These are phyloP conservation scores for Manduca sexta DNA, from an alignment of 1,140 invertebrate species.

Conservation along the genomic window DNA sequence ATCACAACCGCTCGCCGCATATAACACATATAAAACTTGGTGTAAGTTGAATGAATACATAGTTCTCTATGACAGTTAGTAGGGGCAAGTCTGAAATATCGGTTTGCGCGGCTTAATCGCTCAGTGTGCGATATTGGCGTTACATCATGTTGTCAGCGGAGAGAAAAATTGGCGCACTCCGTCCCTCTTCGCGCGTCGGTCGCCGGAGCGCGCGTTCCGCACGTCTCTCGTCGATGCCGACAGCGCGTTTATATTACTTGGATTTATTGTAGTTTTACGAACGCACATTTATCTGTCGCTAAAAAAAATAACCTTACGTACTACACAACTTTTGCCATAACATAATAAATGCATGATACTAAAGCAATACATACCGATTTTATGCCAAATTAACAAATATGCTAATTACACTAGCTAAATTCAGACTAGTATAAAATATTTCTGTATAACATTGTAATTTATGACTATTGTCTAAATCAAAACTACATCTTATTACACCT, in stretches of 20 bases:
- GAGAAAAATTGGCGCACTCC: conserved; percentile 67
- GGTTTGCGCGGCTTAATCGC: conserved; percentile 69
- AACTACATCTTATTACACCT: too few relatives aligned
- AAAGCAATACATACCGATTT: conserved; percentile 4
- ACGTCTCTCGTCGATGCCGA: conserved; percentile 42
- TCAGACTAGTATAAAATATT: too few relatives aligned
- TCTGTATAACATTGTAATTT: too few relatives aligned
- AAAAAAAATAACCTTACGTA: conserved; percentile 15
- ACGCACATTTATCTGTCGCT: conserved; percentile 53
- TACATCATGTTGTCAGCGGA: conserved; percentile 71
- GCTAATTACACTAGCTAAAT: too few relatives aligned
- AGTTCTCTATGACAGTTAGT: conserved; percentile 63
- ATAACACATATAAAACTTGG: too few relatives aligned
- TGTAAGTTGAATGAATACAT: not conserved
- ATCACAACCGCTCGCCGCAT: too few relatives aligned
- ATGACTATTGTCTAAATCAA: too few relatives aligned
- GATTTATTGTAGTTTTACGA: conserved; percentile 68
- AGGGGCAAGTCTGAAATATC: conserved; percentile 69
- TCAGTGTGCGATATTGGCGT: conserved; percentile 71
- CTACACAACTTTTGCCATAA: too few relatives aligned
- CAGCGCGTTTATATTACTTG: conserved; percentile 66
- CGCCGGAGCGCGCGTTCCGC: conserved; percentile 20
- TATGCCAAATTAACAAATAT: too few relatives aligned
- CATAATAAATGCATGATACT: conserved; percentile 22
- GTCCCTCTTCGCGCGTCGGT: conserved; percentile 26